phyloP scores from a whole-genome alignment of 2,888 invertebrate species.

The Synergus umbraculus region DNA sequence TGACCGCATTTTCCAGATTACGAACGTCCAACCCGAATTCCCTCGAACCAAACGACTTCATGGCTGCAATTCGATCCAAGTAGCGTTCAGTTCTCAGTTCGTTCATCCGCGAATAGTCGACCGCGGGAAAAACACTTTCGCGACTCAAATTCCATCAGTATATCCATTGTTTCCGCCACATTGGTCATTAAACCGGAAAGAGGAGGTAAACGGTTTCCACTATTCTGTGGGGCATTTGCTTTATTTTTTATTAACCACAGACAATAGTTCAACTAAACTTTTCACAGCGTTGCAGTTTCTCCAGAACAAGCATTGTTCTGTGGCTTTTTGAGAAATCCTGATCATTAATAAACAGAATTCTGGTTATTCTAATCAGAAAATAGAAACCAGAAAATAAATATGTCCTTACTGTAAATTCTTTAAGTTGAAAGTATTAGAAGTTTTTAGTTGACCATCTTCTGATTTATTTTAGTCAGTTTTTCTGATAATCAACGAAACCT shows the following conservation, averaged over 20 bases:
- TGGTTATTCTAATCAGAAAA: too few relatives aligned
- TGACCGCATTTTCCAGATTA: slow-evolving; percentile 63
- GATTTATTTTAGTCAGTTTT: too few relatives aligned
- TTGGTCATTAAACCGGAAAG: neutral
- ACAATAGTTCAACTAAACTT: neutral
- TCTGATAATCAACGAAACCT: too few relatives aligned
- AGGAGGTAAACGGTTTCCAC: neutral
- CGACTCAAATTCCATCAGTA: neutral
- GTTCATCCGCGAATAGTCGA: slow-evolving; percentile 2
- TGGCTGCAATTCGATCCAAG: neutral
- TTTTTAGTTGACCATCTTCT: too few relatives aligned
- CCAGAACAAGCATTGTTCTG: neutral
- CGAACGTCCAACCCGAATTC: slow-evolving; percentile 56
- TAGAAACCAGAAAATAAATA: too few relatives aligned
- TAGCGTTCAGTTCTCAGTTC: neutral
- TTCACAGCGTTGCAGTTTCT: neutral
- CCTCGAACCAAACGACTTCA: slow-evolving; percentile 22
- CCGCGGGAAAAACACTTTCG: neutral
- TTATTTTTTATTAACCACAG: neutral
- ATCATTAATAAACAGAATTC: too few relatives aligned
- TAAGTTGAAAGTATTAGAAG: too few relatives aligned
- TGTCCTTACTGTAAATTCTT: too few relatives aligned
- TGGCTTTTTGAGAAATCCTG: too few relatives aligned
- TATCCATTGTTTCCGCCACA: slow-evolving; percentile 4
- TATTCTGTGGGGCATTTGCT: neutral